A percentile compares a stretch with the other conserved stretches of the same genome.
Conservation (phyloP, 2,888 invertebrate species). For the Apocheima hispidaria region DNA sequence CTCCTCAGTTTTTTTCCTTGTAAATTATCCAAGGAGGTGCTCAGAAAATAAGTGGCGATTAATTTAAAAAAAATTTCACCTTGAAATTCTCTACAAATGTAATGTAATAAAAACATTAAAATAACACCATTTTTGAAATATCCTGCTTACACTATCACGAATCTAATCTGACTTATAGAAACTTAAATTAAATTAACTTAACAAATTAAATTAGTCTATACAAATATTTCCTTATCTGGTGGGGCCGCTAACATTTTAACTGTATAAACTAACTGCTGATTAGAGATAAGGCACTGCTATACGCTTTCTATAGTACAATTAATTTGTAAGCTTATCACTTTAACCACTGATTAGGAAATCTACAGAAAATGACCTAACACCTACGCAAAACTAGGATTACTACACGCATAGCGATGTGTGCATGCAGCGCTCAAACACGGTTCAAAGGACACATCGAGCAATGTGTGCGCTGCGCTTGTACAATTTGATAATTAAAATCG, state of each 20-base stretch:
- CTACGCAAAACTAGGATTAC: not conserved
- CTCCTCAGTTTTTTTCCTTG: too few relatives aligned
- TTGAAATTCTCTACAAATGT: not conserved
- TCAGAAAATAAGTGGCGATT: not conserved
- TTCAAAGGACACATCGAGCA: too few relatives aligned
- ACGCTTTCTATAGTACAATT: constrained; percentile 73
- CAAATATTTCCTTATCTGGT: constrained; percentile 16
- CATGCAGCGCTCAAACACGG: too few relatives aligned
- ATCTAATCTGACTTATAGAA: not conserved
- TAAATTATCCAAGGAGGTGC: not conserved
- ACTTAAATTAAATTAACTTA: too few relatives aligned
- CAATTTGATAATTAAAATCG: not conserved
- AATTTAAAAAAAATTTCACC: not conserved
- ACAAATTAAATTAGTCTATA: not conserved
- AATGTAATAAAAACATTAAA: not conserved
- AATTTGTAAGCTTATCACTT: constrained; percentile 63
- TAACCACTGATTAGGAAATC: constrained; percentile 4
- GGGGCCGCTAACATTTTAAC: constrained; percentile 28
- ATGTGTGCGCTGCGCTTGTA: not conserved
- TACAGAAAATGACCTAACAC: not conserved
- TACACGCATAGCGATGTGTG: too few relatives aligned
- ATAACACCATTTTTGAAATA: not conserved
- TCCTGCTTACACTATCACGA: not conserved
- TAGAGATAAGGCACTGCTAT: constrained; percentile 63
- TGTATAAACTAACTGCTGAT: constrained; percentile 32